These are phyloP conservation scores for Imbricaverruca yamaguchii DNA, from an alignment of 2,888 invertebrate genomes.

Conservation along the genomic window DNA sequence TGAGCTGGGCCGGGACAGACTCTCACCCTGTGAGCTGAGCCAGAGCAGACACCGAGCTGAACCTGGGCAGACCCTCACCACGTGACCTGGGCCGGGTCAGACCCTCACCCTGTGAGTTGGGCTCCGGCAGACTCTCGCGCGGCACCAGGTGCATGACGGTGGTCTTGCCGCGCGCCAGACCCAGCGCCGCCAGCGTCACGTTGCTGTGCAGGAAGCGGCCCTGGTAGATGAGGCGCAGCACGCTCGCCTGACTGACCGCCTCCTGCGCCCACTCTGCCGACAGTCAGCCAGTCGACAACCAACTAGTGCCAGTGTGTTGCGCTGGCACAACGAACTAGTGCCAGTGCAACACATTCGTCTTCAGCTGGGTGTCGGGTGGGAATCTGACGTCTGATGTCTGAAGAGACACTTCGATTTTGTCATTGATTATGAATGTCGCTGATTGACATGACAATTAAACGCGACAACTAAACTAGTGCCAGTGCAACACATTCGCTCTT, in stretches of 20 bases:
- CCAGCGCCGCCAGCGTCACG: constrained; percentile 94
- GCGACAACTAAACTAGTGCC: no score
- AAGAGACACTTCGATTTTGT: no score
- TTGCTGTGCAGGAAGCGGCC: constrained; percentile 99
- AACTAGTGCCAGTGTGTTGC: no score
- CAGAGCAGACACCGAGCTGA: neutral
- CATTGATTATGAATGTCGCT: no score
- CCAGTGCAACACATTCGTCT: no score
- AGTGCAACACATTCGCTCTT: no score
- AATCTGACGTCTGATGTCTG: no score
- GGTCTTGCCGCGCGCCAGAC: constrained; percentile 92
- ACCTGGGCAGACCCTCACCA: neutral
- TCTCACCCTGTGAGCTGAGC: neutral
- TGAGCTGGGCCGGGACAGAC: neutral
- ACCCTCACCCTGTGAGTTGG: constrained; percentile 82
- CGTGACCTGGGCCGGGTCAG: neutral
- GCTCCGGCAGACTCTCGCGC: constrained; percentile 97
- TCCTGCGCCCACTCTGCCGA: constrained; percentile 88
- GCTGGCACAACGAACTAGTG: no score
- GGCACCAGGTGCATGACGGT: constrained; percentile 99
- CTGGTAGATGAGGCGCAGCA: constrained; percentile 97
- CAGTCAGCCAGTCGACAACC: no score
- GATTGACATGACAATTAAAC: no score
- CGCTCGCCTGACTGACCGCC: constrained; percentile 91
- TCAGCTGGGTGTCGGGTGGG: no score